Evolutionary conservation across 2,888 invertebrate genomes (phyloP), one percentile per base, ranked within the genome.

Genomic region (Ferdinandea cuprea): DNA sequence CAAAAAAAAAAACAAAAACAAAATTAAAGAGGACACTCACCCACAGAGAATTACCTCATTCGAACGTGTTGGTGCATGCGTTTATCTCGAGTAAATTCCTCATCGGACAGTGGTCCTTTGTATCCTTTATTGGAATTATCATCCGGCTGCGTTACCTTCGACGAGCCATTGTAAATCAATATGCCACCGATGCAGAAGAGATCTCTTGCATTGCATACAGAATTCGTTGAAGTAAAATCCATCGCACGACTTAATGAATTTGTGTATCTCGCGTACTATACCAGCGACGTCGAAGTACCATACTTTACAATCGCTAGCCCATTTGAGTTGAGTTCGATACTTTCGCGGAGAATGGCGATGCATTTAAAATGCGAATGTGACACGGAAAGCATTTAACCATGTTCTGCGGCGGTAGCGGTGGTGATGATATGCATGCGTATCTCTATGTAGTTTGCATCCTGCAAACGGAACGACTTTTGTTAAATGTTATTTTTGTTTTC

Each of bases 211-310:
- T 19, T 37, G n/a, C 44, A 2, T 35, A 2, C 32, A 68, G 58
- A 32, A 28, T 56, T 63, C 30, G 48, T 32, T 59, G 19, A 44
- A 59, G 59, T 79, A 54, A 73, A 79, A 66, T 73, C 66, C 52
- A 79, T 66, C 59, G 44, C 19, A 1, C 44, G 74, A 74, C 50
- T 63, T 74, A 80, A 74, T 80, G 74, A 80, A 80, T 74, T 80
- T 80, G 46, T 69, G 19, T 68, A 54, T 37, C 42, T 76, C 44
- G 9, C n/a, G 42, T 6, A 54, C 9, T n/a, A n/a, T n/a, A n/a
- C n/a, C n/a, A n/a, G n/a, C n/a, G 21, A 25, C 25, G 25, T 5
- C 25, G 25, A 25, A 11, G 7, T 9, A 8, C 32, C 4, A 40
- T 11, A 40, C 17, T 28, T 28, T 52, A 28, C 17, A 17, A 44